Percentiles rank a stretch among this genome's conserved stretches.
Conservation (phyloP, 2,113 vertebrate species). For the Phaethon lepturus region DNA sequence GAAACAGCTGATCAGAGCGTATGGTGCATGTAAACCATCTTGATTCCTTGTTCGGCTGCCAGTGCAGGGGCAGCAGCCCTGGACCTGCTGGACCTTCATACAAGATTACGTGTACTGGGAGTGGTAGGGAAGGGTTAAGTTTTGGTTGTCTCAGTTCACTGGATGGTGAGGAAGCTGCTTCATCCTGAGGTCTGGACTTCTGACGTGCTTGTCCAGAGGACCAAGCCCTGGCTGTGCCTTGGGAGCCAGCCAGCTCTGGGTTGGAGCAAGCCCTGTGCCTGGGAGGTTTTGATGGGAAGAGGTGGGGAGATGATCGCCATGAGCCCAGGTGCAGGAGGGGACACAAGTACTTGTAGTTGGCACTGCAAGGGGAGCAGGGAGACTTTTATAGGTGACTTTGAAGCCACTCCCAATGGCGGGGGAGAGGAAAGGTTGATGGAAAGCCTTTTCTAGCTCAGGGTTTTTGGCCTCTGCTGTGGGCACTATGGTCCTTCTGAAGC, state of each 20-base stretch:
- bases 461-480: not conserved
- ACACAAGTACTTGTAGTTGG: not conserved
- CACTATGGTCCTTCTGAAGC: not conserved
- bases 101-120: not conserved
- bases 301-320: not conserved
- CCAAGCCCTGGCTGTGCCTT: not conserved
- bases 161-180: not conserved
- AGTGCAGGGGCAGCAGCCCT: not conserved
- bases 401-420: not conserved
- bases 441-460: not conserved
- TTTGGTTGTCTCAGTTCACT: not conserved
- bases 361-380: not conserved
- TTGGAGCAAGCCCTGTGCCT: not conserved
- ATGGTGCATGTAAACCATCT: constrained; percentile 59
- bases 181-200: not conserved
- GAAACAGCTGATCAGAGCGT: not conserved
- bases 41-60: constrained; percentile 9
- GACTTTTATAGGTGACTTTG: not conserved
- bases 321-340: not conserved
- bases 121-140: not conserved
- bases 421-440: not conserved
- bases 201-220: not conserved
- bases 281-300: not conserved
- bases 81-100: not conserved
- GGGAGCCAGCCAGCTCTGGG: accelerated